phyloP scores from a whole-genome alignment of 2,888 invertebrate genomes.

The Dicyrtomina minuta region DNA sequence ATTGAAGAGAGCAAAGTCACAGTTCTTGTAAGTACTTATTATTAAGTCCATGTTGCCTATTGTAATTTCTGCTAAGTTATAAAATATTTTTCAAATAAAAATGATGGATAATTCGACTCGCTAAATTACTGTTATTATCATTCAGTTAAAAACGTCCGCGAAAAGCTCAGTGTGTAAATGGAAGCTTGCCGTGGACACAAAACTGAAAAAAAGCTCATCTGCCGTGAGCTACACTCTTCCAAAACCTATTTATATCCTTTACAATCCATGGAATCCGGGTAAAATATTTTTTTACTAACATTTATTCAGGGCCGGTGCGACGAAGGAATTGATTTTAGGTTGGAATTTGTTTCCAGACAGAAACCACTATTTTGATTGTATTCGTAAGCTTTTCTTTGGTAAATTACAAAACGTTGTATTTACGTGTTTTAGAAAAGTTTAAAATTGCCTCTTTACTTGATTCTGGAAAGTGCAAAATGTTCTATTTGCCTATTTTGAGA shows the following conservation, averaged over 20 bases:
- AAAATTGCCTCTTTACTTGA: too few relatives aligned
- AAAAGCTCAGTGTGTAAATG: slow-evolving; percentile 78
- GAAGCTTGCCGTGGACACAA: slow-evolving; percentile 81
- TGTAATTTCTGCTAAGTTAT: too few relatives aligned
- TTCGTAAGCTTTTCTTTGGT: not conserved
- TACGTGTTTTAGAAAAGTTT: too few relatives aligned
- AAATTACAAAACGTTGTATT: not conserved
- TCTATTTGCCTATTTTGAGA: too few relatives aligned
- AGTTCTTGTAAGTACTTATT: slow-evolving; percentile 58
- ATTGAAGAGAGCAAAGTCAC: slow-evolving; percentile 65
- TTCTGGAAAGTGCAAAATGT: too few relatives aligned
- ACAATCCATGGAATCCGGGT: slow-evolving; percentile 90
- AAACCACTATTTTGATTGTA: too few relatives aligned
- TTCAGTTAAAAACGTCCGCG: slow-evolving; percentile 70
- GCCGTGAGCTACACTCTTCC: slow-evolving; percentile 70
- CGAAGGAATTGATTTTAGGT: not conserved
- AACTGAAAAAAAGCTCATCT: slow-evolving; percentile 63
- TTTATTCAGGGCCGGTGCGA: too few relatives aligned
- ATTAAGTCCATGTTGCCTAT: too few relatives aligned
- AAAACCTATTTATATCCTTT: slow-evolving; percentile 76
- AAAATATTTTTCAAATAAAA: not conserved
- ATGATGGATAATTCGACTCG: too few relatives aligned
- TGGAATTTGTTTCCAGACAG: too few relatives aligned
- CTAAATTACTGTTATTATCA: too few relatives aligned
- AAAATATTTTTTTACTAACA: too few relatives aligned